These are phyloP conservation scores for Illadopsis cleaveri DNA, from an alignment of 2,113 vertebrate genomes.

Conservation along the genomic window DNA sequence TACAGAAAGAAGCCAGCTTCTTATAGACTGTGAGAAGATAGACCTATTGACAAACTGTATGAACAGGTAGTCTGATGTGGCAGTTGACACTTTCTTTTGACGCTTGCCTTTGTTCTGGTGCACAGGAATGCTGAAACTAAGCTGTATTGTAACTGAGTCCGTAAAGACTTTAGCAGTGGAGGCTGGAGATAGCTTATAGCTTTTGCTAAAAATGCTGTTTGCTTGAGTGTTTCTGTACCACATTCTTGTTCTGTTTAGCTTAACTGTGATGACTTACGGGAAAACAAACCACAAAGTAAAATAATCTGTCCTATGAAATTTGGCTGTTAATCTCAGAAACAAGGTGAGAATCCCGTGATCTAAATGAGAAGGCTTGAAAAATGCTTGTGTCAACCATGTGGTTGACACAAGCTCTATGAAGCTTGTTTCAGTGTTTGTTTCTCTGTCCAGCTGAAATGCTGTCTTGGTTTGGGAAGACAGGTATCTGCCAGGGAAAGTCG, in stretches of 20 bases:
- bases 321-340: neutral
- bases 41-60: neutral
- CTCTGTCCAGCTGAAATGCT: neutral
- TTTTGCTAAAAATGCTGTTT: neutral
- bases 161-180: neutral
- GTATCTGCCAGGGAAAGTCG: too few relatives aligned
- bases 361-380: neutral
- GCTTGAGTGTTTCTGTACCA: neutral
- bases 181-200: neutral
- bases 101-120: neutral
- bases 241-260: neutral
- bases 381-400: neutral
- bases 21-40: neutral
- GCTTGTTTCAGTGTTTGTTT: neutral
- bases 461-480: too few relatives aligned
- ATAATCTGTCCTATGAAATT: neutral
- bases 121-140: neutral
- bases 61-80: neutral
- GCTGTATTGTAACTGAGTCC: neutral
- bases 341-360: neutral
- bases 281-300: neutral
- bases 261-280: neutral
- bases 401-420: neutral
- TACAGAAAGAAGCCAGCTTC: neutral
- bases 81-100: neutral